Conservation (phyloP, 2,797 vertebrate species). For the Galagoides demidoff region DNA sequence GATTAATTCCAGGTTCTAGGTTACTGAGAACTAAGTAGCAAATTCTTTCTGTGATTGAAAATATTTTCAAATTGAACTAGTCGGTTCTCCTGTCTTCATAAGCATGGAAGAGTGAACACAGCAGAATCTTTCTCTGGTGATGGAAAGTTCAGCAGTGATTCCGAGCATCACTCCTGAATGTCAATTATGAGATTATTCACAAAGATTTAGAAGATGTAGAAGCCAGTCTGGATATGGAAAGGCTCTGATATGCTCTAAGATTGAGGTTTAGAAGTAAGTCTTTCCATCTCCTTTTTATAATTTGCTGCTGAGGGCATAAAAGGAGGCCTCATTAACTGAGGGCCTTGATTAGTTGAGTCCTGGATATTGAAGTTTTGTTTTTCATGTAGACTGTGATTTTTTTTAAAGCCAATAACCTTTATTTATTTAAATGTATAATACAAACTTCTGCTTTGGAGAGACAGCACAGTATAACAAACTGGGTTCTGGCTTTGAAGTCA, state of each 20-base stretch:
- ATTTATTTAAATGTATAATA: neutral
- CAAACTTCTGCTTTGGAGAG: neutral
- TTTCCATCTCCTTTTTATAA: neutral
- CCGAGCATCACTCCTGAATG: neutral
- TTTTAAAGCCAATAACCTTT: neutral
- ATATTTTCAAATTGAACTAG: neutral
- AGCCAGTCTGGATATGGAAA: neutral
- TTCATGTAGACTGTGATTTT: neutral
- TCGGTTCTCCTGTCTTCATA: neutral
- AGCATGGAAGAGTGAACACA: neutral
- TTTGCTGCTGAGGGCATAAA: neutral
- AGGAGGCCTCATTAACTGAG: neutral
- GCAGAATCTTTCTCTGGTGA: neutral
- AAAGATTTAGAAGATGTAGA: neutral
- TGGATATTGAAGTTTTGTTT: neutral
- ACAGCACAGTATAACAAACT: neutral
- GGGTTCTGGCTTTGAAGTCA: neutral
- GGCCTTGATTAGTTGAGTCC: neutral
- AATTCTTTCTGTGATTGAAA: conserved; percentile 20
- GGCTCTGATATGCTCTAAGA: neutral
- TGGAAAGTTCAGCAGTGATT: neutral
- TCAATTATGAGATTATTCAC: neutral
- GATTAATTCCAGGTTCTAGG: conserved; percentile 15
- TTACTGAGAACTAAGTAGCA: neutral
- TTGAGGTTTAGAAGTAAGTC: neutral